Evolutionary conservation across 2,888 invertebrate species (phyloP), one percentile per base, ranked within the genome.

Genomic region (Petrolisthes cinctipes): DNA sequence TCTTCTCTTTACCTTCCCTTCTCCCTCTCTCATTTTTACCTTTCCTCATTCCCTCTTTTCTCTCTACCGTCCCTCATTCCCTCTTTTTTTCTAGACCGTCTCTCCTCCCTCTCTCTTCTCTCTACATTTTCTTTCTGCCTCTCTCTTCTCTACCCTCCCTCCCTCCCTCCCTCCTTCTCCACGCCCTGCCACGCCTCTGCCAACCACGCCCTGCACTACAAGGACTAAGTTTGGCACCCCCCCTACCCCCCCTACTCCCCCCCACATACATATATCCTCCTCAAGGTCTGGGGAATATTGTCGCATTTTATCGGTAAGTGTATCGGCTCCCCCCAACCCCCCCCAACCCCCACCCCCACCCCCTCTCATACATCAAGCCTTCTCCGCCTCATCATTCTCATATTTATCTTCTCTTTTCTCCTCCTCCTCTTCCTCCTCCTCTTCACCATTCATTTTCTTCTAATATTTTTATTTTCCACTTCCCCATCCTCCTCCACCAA

Each of bases 311-410:
- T 37, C 75, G n/a, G 75, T 9, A n/a, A n/a, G 9, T 75, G 20
- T 9, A 23, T 75, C 37, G 20, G 14, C 81, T 4, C 81, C 57
- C 81, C 57, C 81, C 37, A 4, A 4, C 81, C 57, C 81, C 57
- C 81, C 57, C 81, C 57, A 56, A 56, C 81, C 37, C 81, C 37
- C 81, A 17, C 37, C 57, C 37, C 57, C 37, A 17, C 37, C 57
- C 37, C 57, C 37, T 51, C 37, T 51, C 37, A 14, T 57, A 17
- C 37, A n/a, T 81, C 81, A 56, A 17, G 14, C 81, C 37, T 23
- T 54, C 20, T 57, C 81, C 61, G 17, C 61, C 23, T 57, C 23
- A 9, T 61, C 61, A 11, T 57, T 23, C 61, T 61, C 61, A 11
- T 57, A 11, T 57, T 61, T 20, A 17, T 17, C 20, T 9, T 23